phyloP scores from a whole-genome alignment of 2,888 invertebrate species.

The Atrina japonica region DNA sequence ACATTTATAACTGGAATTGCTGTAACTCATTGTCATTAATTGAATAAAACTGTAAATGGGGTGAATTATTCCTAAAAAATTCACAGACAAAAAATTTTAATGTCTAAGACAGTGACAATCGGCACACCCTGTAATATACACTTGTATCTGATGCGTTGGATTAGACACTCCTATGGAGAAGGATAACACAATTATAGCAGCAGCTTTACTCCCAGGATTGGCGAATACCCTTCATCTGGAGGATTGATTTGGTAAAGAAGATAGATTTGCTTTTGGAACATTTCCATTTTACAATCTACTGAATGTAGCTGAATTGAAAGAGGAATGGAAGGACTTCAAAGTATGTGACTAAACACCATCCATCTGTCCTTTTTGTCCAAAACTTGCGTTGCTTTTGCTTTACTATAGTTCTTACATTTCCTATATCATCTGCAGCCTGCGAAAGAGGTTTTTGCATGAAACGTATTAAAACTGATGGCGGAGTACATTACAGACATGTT shows the following conservation, averaged over 20 bases:
- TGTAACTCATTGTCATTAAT: conserved; percentile 10
- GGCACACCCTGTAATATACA: not conserved
- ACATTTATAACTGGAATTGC: conserved; percentile 16
- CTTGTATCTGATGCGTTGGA: conserved; percentile 6
- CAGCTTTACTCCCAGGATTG: not conserved
- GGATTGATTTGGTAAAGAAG: not conserved
- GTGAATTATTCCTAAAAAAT: not conserved
- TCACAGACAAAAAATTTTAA: not conserved
- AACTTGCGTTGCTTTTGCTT: not conserved
- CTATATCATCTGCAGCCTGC: conserved; percentile 15
- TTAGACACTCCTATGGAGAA: conserved; percentile 25
- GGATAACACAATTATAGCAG: conserved; percentile 22
- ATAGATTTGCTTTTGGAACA: conserved; percentile 12
- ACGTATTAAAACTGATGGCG: conserved; percentile 31
- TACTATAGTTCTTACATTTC: conserved; percentile 10
- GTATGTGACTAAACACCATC: not conserved
- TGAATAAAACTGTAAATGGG: conserved; percentile 21
- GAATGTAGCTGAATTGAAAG: conserved; percentile 2
- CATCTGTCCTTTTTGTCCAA: not conserved
- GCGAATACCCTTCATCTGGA: conserved; percentile 13
- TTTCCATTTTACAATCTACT: too few relatives aligned
- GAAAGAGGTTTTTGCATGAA: conserved; percentile 34
- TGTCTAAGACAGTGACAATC: not conserved
- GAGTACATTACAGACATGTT: conserved; percentile 22
- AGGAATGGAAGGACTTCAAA: conserved; percentile 20